These are phyloP conservation scores for Orthonychiurus folsomi DNA, from an alignment of 2,888 invertebrate genomes.

Conservation along the genomic window DNA sequence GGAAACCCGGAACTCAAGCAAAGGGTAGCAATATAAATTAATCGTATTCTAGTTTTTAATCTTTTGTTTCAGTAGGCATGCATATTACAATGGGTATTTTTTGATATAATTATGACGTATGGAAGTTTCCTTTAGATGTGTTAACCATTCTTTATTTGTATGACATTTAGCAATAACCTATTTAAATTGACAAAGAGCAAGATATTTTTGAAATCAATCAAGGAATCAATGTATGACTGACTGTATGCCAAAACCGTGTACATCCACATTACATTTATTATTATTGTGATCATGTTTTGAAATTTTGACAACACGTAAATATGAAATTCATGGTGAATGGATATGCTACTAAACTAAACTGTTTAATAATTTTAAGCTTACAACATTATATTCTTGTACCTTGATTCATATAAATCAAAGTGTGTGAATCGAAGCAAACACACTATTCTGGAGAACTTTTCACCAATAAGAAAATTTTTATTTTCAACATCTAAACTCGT, in stretches of 20 bases:
- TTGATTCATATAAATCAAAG: background rate
- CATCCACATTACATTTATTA: no score
- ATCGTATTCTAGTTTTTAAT: background rate
- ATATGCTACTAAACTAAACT: background rate
- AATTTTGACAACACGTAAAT: background rate
- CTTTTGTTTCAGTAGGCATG: no score
- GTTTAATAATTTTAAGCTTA: background rate
- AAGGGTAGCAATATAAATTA: background rate
- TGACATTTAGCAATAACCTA: background rate
- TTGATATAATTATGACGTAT: no score
- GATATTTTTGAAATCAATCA: background rate
- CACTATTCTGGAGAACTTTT: no score
- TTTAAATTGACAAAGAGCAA: background rate
- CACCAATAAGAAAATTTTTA: background rate
- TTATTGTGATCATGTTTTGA: background rate
- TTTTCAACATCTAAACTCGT: no score
- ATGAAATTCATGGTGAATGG: background rate
- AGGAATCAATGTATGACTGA: no score
- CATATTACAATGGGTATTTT: no score
- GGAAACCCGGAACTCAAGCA: background rate
- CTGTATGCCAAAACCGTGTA: no score
- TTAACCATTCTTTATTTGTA: background rate
- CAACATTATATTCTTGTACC: background rate
- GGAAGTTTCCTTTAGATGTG: no score
- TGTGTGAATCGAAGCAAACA: background rate